These are phyloP conservation scores for Prorops nasuta DNA, from an alignment of 1,140 invertebrate genomes.

Conservation along the genomic window DNA sequence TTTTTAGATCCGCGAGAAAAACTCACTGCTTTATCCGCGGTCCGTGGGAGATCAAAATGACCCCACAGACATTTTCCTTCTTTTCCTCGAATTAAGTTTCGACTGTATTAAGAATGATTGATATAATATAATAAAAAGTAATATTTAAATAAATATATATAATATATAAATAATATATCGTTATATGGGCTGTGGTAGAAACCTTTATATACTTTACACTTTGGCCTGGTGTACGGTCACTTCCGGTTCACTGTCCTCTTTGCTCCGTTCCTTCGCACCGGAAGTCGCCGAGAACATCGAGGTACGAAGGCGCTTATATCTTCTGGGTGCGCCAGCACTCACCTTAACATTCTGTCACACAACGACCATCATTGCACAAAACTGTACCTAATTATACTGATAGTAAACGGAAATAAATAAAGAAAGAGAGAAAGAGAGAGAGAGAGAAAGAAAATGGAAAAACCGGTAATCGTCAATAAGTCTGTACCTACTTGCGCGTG, in stretches of 20 bases:
- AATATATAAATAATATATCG: slow-evolving; percentile 40
- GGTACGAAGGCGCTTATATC: slow-evolving; percentile 33
- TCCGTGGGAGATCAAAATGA: no score
- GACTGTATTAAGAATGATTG: slow-evolving; percentile 3
- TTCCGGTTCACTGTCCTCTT: slow-evolving; percentile 22
- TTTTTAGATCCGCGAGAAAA: no score
- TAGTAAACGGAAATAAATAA: no score
- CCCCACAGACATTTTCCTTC: no score
- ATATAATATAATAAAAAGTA: slow-evolving; percentile 14
- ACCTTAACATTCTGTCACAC: slow-evolving; percentile 40
- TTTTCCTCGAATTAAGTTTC: no score
- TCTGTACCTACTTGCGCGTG: slow-evolving; percentile 37
- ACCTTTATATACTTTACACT: slow-evolving; percentile 42
- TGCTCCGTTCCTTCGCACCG: not conserved
- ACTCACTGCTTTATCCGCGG: no score
- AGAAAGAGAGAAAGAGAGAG: no score
- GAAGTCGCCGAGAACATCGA: slow-evolving; percentile 14
- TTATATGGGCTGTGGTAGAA: slow-evolving; percentile 55
- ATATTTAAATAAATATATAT: slow-evolving; percentile 33
- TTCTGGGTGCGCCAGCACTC: slow-evolving; percentile 33
- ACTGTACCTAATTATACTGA: slow-evolving; percentile 47
- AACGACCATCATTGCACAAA: slow-evolving; percentile 48
- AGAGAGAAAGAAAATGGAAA: no score
- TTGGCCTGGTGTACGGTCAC: slow-evolving; percentile 18
- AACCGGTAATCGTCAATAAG: slow-evolving; percentile 52